Conservation (phyloP, 2,797 vertebrate species). For the Octomys mimax region DNA sequence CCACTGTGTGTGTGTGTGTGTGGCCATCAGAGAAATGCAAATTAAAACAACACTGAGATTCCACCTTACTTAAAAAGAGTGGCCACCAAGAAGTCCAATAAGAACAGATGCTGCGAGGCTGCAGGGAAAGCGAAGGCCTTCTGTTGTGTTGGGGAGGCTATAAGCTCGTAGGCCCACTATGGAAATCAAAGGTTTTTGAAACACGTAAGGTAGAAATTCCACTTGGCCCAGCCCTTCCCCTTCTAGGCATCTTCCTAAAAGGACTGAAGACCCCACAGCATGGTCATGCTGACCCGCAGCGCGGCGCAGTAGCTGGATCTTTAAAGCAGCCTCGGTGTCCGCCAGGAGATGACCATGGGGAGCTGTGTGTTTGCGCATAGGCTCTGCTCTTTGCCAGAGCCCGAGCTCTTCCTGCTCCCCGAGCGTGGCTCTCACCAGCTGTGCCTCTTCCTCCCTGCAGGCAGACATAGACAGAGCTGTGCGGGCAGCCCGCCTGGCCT, state of each 20-base stretch:
- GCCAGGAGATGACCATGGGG: not conserved
- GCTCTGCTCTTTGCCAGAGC: not conserved
- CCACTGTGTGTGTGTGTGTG: not conserved
- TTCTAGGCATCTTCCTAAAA: not conserved
- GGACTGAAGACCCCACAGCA: not conserved
- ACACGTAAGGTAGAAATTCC: not conserved
- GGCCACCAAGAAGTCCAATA: not conserved
- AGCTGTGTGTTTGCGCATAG: not conserved
- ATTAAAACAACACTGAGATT: not conserved
- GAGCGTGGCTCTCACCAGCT: not conserved
- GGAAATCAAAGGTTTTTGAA: not conserved
- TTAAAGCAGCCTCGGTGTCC: not conserved
- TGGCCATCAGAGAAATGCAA: not conserved
- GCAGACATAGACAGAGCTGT: conserved; percentile 97
- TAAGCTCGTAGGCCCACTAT: not conserved
- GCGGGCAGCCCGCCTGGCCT: conserved; percentile 95
- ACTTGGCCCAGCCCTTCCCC: not conserved
- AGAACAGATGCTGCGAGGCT: not conserved
- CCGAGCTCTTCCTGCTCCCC: not conserved
- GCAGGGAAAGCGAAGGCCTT: not conserved
- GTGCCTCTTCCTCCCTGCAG: conserved; percentile 85
- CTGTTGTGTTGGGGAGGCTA: not conserved
- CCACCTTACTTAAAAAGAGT: not conserved
- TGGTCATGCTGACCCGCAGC: not conserved
- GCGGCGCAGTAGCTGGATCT: not conserved